These are phyloP conservation scores for Stenolophus ochropezus DNA, from an alignment of 2,888 invertebrate genomes.

Conservation along the genomic window DNA sequence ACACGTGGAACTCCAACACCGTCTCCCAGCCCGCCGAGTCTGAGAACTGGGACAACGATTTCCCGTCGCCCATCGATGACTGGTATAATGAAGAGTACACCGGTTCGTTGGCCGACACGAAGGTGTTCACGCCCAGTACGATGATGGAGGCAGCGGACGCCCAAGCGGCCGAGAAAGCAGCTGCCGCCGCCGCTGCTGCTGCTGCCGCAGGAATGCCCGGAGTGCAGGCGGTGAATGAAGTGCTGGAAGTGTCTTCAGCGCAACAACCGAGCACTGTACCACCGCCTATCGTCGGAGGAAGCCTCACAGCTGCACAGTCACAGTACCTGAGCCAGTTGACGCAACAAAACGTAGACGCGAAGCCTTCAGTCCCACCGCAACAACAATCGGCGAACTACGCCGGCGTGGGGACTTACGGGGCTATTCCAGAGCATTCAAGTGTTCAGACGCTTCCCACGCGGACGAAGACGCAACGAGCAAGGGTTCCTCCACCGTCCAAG, in stretches of 20 bases:
- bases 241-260: slow-evolving; percentile 46
- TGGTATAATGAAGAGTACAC: slow-evolving; percentile 91
- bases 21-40: background rate
- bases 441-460: slow-evolving; percentile 72
- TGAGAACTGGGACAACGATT: slow-evolving; percentile 87
- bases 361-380: slow-evolving; percentile 44
- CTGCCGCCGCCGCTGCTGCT: background rate
- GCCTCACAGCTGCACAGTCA: slow-evolving; percentile 76
- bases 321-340: slow-evolving; percentile 78
- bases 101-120: slow-evolving; percentile 94
- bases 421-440: slow-evolving; percentile 53
- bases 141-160: slow-evolving; percentile 34
- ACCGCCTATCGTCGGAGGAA: slow-evolving; percentile 72
- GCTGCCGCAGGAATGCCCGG: slow-evolving; percentile 40
- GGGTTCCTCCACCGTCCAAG: slow-evolving; percentile 92
- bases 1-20: slow-evolving; percentile 74
- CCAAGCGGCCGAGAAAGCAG: slow-evolving; percentile 3
- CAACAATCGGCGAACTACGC: slow-evolving; percentile 62
- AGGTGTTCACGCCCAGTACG: slow-evolving; percentile 70
- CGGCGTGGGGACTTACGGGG: background rate
- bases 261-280: slow-evolving; percentile 68
- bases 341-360: slow-evolving; percentile 73
- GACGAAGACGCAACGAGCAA: slow-evolving; percentile 81
- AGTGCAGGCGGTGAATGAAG: slow-evolving; percentile 40
- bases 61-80: slow-evolving; percentile 72